Percentiles rank a stretch among this genome's conserved stretches.
phyloP scores from a whole-genome alignment of 37 sponge, comb jelly and placozoan species.

The Aplysina aerophoba region DNA sequence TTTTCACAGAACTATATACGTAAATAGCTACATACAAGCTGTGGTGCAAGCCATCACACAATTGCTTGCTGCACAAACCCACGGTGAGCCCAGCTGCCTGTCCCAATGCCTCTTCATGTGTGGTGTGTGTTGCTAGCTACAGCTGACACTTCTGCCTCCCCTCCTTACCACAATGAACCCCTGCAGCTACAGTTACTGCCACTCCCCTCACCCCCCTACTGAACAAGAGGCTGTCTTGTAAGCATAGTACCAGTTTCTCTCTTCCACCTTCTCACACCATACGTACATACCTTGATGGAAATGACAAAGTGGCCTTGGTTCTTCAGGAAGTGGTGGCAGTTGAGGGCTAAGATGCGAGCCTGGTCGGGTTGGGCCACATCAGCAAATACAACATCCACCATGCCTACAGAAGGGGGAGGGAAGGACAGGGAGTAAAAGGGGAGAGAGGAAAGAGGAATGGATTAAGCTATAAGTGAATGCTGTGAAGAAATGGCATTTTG shows the following conservation, averaged over 20 bases:
- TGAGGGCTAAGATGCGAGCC: constrained; percentile 95
- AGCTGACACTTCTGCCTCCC: no score
- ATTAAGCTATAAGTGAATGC: neutral
- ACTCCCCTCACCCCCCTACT: no score
- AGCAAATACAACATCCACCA: constrained; percentile 98
- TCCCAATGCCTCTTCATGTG: no score
- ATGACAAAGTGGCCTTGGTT: constrained; percentile 98
- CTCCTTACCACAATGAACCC: no score
- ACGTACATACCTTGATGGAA: constrained; percentile 84
- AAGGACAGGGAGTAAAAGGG: neutral
- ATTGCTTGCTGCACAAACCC: no score
- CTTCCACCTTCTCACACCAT: no score
- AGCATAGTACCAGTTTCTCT: neutral
- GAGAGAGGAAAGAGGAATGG: neutral
- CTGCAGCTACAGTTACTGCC: no score
- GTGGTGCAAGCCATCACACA: no score
- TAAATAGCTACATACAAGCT: no score
- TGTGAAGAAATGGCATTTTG: neutral
- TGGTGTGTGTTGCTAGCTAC: no score
- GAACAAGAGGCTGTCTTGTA: neutral
- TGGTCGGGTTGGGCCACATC: constrained; percentile 99
- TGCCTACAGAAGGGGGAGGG: constrained; percentile 53
- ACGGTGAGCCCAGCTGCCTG: no score
- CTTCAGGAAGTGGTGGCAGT: constrained; percentile 94
- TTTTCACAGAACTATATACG: no score